Conservation (phyloP, 1,140 invertebrate species). For the Aphelenchoides fujianensis region DNA sequence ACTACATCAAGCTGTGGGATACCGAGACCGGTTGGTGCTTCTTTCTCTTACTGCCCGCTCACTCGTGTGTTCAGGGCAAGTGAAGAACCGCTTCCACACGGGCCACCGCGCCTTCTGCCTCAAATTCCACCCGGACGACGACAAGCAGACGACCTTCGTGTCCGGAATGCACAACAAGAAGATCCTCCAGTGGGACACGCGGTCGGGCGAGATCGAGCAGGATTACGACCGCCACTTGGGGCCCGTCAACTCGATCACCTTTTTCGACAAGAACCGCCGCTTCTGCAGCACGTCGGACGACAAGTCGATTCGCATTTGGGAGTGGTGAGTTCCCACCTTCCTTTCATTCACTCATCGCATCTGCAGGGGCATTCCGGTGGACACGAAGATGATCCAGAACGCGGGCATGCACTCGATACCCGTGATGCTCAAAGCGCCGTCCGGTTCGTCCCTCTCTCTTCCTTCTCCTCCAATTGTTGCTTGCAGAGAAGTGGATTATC, state of each 20-base stretch:
- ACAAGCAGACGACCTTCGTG: slow-evolving; percentile 95
- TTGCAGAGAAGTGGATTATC: slow-evolving; percentile 83
- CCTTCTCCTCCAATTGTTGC: slow-evolving; percentile 7
- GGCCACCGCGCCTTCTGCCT: slow-evolving; percentile 70
- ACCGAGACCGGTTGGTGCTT: slow-evolving; percentile 78
- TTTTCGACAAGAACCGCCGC: slow-evolving; percentile 93
- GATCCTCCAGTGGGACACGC: slow-evolving; percentile 89
- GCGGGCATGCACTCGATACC: slow-evolving; percentile 99
- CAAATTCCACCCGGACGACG: slow-evolving; percentile 93
- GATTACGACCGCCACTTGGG: slow-evolving; percentile 98
- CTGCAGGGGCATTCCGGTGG: slow-evolving; percentile 91
- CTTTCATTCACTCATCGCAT: slow-evolving; percentile 28
- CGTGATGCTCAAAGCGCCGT: slow-evolving; percentile 85
- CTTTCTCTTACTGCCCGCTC: neutral
- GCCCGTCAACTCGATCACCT: slow-evolving; percentile 96
- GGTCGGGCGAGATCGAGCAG: slow-evolving; percentile 83
- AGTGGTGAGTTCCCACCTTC: slow-evolving; percentile 74
- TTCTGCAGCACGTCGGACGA: slow-evolving; percentile 99
- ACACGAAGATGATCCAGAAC: slow-evolving; percentile 99
- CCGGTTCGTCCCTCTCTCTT: slow-evolving; percentile 68
- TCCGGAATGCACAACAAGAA: slow-evolving; percentile 98
- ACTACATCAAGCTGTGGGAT: slow-evolving; percentile 97
- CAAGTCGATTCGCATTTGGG: slow-evolving; percentile 97
- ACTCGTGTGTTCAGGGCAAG: slow-evolving; percentile 46
- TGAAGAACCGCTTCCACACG: slow-evolving; percentile 59